Evolutionary conservation across 2,113 vertebrate species (phyloP).

Genomic region (Phaetusa simplex): DNA sequence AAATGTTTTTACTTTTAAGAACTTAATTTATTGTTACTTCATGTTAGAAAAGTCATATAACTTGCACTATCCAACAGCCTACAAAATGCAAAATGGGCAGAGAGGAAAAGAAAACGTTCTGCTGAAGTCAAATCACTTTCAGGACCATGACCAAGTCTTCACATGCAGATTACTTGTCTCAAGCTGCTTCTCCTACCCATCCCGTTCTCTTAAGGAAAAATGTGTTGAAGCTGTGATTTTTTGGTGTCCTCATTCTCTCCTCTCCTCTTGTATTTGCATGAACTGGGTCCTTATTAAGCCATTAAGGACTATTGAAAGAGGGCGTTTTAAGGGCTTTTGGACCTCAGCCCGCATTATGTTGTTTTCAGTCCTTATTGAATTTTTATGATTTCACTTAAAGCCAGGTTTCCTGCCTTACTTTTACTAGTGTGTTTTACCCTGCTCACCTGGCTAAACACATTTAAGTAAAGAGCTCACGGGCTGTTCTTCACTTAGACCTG

Average conservation of each 20-base stretch:
- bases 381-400: not conserved
- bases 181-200: not conserved
- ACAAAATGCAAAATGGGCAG: not conserved
- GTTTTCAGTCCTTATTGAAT: not conserved
- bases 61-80: not conserved
- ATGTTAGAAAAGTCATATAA: not conserved
- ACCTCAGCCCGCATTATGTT: not conserved
- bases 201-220: not conserved
- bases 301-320: not conserved
- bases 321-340: not conserved
- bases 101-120: not conserved
- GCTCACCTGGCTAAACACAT: not conserved
- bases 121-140: not conserved
- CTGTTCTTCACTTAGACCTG: not conserved
- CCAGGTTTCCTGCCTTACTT: not conserved
- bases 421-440: not conserved
- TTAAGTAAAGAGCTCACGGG: not conserved
- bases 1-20: not conserved
- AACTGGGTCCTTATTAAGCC: not conserved
- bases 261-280: not conserved
- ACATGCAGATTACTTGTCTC: not conserved
- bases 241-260: not conserved
- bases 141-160: not conserved
- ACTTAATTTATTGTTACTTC: not conserved
- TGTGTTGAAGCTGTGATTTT: not conserved